A percentile compares a stretch with the other conserved stretches of the same genome.
Evolutionary conservation across 1,140 invertebrate genomes (phyloP).

Genomic region (Cryptotermes secundus): DNA sequence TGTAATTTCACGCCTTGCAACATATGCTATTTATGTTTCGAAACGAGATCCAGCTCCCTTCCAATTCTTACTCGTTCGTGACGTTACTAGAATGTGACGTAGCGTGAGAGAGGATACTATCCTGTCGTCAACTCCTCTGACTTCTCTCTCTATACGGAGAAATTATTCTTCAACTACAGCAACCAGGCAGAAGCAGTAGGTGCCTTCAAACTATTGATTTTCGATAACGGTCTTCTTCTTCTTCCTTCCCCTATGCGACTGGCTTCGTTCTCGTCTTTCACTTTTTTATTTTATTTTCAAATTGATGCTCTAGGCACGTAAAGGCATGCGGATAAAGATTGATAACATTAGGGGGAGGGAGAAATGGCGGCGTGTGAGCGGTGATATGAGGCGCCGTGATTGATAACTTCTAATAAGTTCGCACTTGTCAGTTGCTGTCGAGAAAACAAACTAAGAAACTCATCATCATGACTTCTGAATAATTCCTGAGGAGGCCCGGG

Average conservation of each 20-base stretch:
- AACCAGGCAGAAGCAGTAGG: neutral
- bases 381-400: neutral
- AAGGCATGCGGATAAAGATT: neutral
- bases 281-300: slow-evolving; percentile 12
- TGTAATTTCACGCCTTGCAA: neutral
- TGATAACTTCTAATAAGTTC: neutral
- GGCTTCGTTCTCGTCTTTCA: neutral
- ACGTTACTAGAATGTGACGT: neutral
- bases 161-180: slow-evolving; percentile 23
- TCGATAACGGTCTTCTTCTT: slow-evolving; percentile 62
- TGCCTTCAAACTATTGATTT: slow-evolving; percentile 35
- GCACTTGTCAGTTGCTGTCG: neutral
- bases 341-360: neutral
- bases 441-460: too few species aligned
- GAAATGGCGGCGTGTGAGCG: neutral
- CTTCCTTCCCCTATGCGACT: slow-evolving; percentile 53
- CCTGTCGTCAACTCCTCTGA: neutral
- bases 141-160: slow-evolving; percentile 6
- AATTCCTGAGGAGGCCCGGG: too few species aligned
- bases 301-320: slow-evolving; percentile 7
- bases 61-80: neutral
- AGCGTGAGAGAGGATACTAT: neutral
- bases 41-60: neutral
- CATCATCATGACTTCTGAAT: too few species aligned
- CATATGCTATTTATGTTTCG: neutral